Percentiles rank a stretch among this genome's conserved stretches.
These are phyloP conservation scores for Mayetiola destructor DNA, from an alignment of 2,888 invertebrate genomes.

Conservation along the genomic window DNA sequence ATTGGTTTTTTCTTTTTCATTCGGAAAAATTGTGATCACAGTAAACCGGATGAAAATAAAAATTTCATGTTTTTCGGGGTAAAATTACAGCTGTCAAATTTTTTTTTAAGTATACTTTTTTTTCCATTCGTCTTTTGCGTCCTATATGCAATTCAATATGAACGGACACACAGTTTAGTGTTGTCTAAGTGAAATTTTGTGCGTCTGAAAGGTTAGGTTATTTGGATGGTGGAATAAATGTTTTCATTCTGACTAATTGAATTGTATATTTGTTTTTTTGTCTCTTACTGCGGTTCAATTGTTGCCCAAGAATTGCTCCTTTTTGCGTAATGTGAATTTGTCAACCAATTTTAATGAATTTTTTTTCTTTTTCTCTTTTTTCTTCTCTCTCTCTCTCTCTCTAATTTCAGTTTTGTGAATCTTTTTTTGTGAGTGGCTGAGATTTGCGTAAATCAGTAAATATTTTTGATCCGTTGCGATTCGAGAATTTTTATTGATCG, in stretches of 20 bases:
- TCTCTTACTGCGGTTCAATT: neutral
- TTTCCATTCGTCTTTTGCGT: neutral
- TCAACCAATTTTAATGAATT: neutral
- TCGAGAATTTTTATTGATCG: conserved; percentile 7
- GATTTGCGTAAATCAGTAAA: conserved; percentile 8
- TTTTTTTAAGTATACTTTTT: no score
- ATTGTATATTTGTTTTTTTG: neutral
- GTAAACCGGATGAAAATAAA: no score
- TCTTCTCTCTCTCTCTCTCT: neutral
- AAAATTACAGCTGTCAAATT: no score
- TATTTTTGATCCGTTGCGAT: conserved; percentile 1
- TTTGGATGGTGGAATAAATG: conserved; percentile 1
- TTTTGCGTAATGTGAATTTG: no score
- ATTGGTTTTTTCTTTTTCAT: no score
- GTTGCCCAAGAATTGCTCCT: no score
- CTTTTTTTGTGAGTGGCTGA: conserved; percentile 7
- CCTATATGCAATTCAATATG: neutral
- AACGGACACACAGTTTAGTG: neutral
- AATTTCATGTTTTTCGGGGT: no score
- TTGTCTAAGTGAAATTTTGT: conserved; percentile 11
- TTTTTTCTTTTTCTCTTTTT: neutral
- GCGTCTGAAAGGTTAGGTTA: conserved; percentile 10
- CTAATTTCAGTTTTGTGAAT: conserved; percentile 5
- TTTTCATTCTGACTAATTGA: conserved; percentile 1
- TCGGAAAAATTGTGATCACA: no score